phyloP scores from a whole-genome alignment of 2,888 invertebrate genomes.

The Cephus sareptanus region DNA sequence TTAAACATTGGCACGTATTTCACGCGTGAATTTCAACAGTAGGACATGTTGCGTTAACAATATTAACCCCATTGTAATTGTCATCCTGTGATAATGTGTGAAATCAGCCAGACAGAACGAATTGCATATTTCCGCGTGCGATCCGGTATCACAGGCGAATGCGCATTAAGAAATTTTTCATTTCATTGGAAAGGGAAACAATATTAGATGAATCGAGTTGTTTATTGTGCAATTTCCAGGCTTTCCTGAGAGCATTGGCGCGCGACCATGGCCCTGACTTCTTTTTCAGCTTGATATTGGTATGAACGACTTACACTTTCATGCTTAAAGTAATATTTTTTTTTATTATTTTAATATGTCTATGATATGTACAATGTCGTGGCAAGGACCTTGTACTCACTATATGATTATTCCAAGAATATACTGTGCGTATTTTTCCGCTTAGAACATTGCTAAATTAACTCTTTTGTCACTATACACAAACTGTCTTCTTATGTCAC shows the following conservation, averaged over 20 bases:
- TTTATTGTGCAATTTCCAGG: neutral
- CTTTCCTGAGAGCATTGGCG: constrained; percentile 5
- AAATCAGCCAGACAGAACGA: neutral
- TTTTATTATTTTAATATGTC: neutral
- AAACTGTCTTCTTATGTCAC: neutral
- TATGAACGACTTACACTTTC: neutral
- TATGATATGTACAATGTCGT: neutral
- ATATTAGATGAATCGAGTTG: neutral
- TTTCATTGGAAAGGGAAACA: neutral
- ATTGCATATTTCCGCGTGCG: neutral
- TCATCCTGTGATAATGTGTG: neutral
- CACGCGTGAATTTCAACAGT: neutral
- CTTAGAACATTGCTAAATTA: neutral
- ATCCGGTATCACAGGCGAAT: neutral
- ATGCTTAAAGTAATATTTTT: neutral
- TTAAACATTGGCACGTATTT: neutral
- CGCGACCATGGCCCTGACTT: constrained; percentile 18
- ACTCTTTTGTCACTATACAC: neutral
- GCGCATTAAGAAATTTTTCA: neutral
- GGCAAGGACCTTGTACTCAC: neutral
- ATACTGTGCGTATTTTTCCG: neutral
- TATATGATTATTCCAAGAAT: neutral
- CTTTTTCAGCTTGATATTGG: neutral
- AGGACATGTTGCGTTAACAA: neutral
- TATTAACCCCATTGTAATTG: neutral